Evolutionary conservation across 2,113 vertebrate species (phyloP), one percentile per base, ranked within the genome.

Genomic region (Trachemys scripta): DNA sequence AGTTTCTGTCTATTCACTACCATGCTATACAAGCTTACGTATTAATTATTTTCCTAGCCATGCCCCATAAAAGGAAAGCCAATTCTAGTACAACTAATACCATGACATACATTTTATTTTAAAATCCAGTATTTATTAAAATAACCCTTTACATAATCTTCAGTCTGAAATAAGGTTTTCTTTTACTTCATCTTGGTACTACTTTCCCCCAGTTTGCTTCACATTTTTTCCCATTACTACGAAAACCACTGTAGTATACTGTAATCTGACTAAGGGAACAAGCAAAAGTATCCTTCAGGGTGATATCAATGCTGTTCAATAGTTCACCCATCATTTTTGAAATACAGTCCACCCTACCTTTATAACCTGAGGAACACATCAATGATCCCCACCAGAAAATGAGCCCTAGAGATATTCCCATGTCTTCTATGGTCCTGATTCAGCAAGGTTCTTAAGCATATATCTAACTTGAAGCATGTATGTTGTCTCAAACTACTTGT

Each of bases 181-280:
- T 89, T 93, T 42, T 75, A 45, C 54, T 93, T 95, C 85, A 84
- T 42, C 1, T 1, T 85, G 38, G 24, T 84, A 89, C 51, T 88
- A 85, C 29, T 56, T 88, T 31, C 65, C 75, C 84, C 88, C n/a
- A 82, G 9, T 83, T 94, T 95, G 94, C 62, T 81, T 90, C 4
- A 31, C 3, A 27, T n/a, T 4, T 90, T 80, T 83, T 94, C 87
- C 81, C 29, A 47, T 31, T 87, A 96, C 91, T 88, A 88, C 27
- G 87, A 76, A 91, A 25, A 92, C 38, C 80, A 85, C 24, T 82
- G 72, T 88, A 92, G 86, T 84, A 76, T 45, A 82, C 45, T 69
- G 92, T 93, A 88, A 88, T 93, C 54, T 29, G 82, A 90, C 75
- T 89, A 94, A 96, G 78, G 47, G 24, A 76, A 24, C 24, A 38